These are phyloP conservation scores for Cardinalis cardinalis DNA, from an alignment of 2,113 vertebrate species.

Conservation along the genomic window DNA sequence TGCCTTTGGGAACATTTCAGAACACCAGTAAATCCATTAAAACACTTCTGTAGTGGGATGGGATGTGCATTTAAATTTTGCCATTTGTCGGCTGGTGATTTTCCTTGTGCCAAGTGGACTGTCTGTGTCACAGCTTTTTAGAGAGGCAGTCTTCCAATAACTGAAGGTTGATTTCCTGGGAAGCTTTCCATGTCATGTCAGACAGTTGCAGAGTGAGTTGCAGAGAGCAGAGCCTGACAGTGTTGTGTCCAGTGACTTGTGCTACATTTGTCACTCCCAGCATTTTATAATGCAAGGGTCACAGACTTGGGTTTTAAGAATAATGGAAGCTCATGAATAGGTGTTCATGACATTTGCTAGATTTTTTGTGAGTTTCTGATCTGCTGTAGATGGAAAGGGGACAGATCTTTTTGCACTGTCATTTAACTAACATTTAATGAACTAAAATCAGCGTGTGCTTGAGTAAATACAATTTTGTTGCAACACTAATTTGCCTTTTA, in stretches of 20 bases:
- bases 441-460: background rate
- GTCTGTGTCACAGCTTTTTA: background rate
- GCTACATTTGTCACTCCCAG: background rate
- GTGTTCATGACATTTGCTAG: background rate
- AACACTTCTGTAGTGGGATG: background rate
- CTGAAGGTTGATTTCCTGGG: background rate
- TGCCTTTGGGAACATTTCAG: background rate
- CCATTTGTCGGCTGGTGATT: background rate
- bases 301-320: background rate
- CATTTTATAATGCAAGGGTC: background rate
- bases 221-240: background rate
- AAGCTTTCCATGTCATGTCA: background rate
- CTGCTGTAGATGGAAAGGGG: background rate
- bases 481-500: background rate
- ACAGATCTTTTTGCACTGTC: background rate
- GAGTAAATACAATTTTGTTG: background rate
- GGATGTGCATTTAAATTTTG: background rate
- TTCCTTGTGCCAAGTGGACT: background rate
- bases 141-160: accelerated
- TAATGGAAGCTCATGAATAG: background rate
- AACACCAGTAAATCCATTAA: accelerated
- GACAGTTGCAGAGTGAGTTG: background rate
- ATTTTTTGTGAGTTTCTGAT: background rate
- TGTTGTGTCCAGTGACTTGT: background rate
- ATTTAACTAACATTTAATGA: background rate